Conservation (phyloP, 1,140 invertebrate species). For the Lordiphosa mommai region DNA sequence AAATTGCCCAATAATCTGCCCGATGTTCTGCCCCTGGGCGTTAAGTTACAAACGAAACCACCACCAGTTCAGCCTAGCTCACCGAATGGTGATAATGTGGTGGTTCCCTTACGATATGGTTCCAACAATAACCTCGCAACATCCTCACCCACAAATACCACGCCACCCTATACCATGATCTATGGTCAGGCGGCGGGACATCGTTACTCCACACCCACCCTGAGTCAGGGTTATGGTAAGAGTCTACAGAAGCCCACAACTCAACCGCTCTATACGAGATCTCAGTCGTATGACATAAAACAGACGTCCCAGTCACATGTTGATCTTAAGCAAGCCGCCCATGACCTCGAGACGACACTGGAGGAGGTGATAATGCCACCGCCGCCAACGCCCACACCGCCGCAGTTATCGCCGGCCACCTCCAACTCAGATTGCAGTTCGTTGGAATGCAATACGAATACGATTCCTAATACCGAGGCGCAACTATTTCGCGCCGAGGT, state of each 20-base stretch:
- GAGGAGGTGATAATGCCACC: constrained; percentile 47
- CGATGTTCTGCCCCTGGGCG: constrained; percentile 81
- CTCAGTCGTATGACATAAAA: constrained; percentile 74
- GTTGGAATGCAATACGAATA: constrained; percentile 38
- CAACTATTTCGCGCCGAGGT: constrained; percentile 71
- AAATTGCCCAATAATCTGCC: constrained; percentile 80
- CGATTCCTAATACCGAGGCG: constrained; percentile 29
- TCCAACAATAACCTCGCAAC: constrained; percentile 70
- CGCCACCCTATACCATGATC: constrained; percentile 51
- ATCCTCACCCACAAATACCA: constrained; percentile 46
- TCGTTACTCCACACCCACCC: constrained; percentile 62
- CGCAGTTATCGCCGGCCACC: constrained; percentile 58
- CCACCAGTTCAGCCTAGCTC: constrained; percentile 49
- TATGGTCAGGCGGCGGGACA: constrained; percentile 37
- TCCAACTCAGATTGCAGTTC: constrained; percentile 67
- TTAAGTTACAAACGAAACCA: constrained; percentile 78
- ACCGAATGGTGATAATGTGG: constrained; percentile 39
- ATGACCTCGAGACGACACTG: constrained; percentile 69
- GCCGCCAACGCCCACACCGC: constrained; percentile 21
- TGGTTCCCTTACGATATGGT: constrained; percentile 62
- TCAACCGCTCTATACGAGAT: constrained; percentile 58
- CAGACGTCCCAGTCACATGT: constrained; percentile 76
- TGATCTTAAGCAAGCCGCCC: constrained; percentile 73
- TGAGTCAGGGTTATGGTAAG: constrained; percentile 41
- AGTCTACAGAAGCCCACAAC: constrained; percentile 5